Evolutionary conservation across 2,113 vertebrate genomes (phyloP), one percentile per base, ranked within the genome.

Genomic region (Alces alces): DNA sequence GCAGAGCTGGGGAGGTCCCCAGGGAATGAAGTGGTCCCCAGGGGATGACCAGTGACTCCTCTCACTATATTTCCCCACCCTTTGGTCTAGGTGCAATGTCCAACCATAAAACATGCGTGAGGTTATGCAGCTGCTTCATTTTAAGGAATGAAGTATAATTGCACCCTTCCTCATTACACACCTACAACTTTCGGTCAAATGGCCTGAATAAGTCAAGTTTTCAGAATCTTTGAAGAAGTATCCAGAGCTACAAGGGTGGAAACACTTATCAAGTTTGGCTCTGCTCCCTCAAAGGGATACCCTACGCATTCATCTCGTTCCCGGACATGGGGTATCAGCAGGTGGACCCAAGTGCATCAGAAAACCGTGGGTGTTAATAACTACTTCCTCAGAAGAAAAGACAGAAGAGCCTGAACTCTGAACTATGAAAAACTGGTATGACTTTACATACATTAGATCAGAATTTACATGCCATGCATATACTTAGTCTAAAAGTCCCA

Each of bases 291-390:
- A 91, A 87, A 64, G 54, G 6, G 21, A 36, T 6, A 61, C 14
- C 39, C 15, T 3, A 70, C 6, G 3, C 33, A 43, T 33, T 27
- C n/a, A 19, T 70, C 16, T 19, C 33, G 39, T 54, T 52, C 27
- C 19, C 39, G 4, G 1, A 33, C 0, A 0, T 17, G 36, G 15
- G n/a, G 1, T 12, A 6, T 23, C 14, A 43, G 13, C 33, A 36
- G 7, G 14, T 28, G 3, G 28, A 27, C 8, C 33, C 70, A 5
- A 27, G 28, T 0, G 15, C 16, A 3, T 15, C 6, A 64, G 17
- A 91, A 79, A 55, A 16, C 30, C 21, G 11, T 30, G n/a, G 47
- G 27, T 39, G 21, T 50, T 6, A 76, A 50, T 50, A 36, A 64
- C 15, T n/a, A 64, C 79, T 43, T 83, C 30, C 80, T 23, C 50